phyloP scores from a whole-genome alignment of 2,113 vertebrate genomes.

The Syngnathus typhle region DNA sequence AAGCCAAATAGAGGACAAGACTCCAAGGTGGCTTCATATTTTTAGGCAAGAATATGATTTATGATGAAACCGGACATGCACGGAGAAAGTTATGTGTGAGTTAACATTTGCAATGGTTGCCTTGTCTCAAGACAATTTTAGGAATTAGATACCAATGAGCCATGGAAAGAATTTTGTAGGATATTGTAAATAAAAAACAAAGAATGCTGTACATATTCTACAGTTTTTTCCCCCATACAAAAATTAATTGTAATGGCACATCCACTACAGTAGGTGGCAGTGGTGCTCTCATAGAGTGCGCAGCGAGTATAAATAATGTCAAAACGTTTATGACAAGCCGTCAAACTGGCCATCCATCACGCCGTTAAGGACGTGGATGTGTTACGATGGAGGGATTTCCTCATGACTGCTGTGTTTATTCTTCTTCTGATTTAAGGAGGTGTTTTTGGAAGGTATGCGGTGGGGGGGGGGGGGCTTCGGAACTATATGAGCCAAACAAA shows the following conservation, averaged over 20 bases:
- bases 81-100: not conserved
- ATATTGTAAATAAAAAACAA: too few relatives aligned
- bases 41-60: constrained; percentile 23
- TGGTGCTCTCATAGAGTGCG: too few relatives aligned
- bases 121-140: not conserved
- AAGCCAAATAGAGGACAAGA: constrained; percentile 36
- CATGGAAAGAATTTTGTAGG: not conserved
- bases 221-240: too few relatives aligned
- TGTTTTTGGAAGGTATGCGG: constrained; percentile 1
- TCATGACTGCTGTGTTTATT: constrained; percentile 1
- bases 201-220: too few relatives aligned
- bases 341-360: not conserved
- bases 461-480: not conserved
- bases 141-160: not conserved
- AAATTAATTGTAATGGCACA: too few relatives aligned
- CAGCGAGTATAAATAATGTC: too few relatives aligned
- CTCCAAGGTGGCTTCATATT: constrained; percentile 31
- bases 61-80: not conserved
- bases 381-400: constrained; percentile 6
- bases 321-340: not conserved
- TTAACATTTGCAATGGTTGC: not conserved
- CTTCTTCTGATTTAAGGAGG: constrained; percentile 2
- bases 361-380: not conserved
- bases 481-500: not conserved
- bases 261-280: too few relatives aligned